Evolutionary conservation across 2,113 vertebrate genomes (phyloP).

Genomic region (Amia ocellicauda): DNA sequence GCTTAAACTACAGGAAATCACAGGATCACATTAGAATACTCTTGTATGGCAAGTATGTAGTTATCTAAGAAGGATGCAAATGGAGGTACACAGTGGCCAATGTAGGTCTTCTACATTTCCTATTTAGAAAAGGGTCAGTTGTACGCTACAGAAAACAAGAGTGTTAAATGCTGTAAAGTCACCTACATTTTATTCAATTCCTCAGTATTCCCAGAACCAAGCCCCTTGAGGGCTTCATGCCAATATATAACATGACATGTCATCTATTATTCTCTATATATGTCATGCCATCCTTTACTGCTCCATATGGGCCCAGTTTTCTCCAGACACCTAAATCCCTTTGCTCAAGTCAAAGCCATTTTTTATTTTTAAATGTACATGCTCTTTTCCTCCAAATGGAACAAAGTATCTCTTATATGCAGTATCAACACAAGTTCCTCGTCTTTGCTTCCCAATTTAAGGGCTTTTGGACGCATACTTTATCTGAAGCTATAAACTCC

Average conservation of each 20-base stretch:
- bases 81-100: no score
- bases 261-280: conserved; percentile 77
- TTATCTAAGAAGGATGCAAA: no score
- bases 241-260: conserved; percentile 78
- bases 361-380: conserved; percentile 64
- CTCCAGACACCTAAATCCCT: conserved; percentile 76
- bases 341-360: conserved; percentile 69
- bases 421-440: conserved; percentile 48
- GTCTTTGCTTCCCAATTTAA: conserved; percentile 52
- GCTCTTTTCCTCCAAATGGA: conserved; percentile 64
- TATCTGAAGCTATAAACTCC: no score
- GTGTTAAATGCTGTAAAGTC: conserved; percentile 59
- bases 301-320: conserved; percentile 74
- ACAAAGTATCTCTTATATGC: conserved; percentile 63
- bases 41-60: no score
- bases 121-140: no score
- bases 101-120: no score
- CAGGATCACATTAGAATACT: no score
- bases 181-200: conserved; percentile 56
- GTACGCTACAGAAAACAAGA: no score
- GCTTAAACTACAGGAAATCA: no score
- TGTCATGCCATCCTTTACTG: conserved; percentile 63
- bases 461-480: conserved; percentile 42
- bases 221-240: conserved; percentile 69
- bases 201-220: conserved; percentile 70